Evolutionary conservation across 2,113 vertebrate species (phyloP), one percentile per base, ranked within the genome.

Genomic region (Marmota monax): DNA sequence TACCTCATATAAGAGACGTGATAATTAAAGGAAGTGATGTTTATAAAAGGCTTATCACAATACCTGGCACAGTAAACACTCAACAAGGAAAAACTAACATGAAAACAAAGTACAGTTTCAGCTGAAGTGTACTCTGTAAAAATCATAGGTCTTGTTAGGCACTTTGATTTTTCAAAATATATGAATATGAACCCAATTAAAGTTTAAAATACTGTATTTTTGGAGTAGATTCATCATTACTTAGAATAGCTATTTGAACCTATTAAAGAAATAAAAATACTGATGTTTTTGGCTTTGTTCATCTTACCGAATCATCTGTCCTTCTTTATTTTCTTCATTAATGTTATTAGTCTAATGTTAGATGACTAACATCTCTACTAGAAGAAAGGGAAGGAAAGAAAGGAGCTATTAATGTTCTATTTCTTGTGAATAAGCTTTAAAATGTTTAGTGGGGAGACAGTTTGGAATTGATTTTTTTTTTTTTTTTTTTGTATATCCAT

Each of bases 151-250:
- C 67, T 17, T 23, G 1, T 79, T 84, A 77, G 84, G 23, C 8
- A 83, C 42, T 39, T 77, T 56, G 32, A 61, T 65, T 95, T 95
- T 92, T 61, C 32, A 58, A 48, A 94, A 74, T 67, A 94, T 65
- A 39, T 67, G 90, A 76, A 37, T 63, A 13, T 63, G 48, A 78
- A n/a, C 20, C 72, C 58, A 37, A 72, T 90, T 88, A 90, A 95
- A 93, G 61, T 58, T 96, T 92, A 84, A 94, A 88, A 65, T 90
- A 86, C 10, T 82, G 78, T 63, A 22, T 5, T 96, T 88, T 96
- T 90, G n/a, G 32, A 84, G 37, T 73, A 89, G 61, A 42, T 88
- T 97, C 23, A 32, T 72, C 86, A 51, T 92, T 90, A 27, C 23
- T 88, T 96, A 93, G 37, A 96, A 78, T 89, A 93, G 23, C 69